Conservation (phyloP, 2,113 vertebrate genomes). For the Cottus gobio region DNA sequence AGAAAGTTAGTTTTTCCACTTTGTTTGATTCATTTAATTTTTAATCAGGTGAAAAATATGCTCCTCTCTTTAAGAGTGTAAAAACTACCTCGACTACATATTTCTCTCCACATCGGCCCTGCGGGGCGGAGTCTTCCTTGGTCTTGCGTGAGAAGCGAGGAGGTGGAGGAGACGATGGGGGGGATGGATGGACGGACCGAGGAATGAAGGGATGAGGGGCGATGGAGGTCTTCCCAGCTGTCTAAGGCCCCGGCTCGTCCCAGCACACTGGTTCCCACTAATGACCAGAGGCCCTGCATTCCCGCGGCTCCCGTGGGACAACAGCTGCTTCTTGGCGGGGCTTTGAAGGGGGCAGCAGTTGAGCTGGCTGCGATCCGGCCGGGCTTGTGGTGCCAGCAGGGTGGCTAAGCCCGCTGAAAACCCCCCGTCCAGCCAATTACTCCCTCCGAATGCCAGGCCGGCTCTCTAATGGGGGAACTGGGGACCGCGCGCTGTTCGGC, state of each 20-base stretch:
- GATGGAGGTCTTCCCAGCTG: conserved; percentile 71
- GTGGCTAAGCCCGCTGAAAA: conserved; percentile 82
- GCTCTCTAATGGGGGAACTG: conserved; percentile 81
- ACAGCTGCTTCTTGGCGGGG: conserved; percentile 78
- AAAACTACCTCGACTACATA: background rate
- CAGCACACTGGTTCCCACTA: conserved; percentile 78
- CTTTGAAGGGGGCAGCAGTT: conserved; percentile 77
- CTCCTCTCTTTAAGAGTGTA: background rate
- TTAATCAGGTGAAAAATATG: background rate
- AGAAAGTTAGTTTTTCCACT: background rate
- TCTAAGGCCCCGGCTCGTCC: conserved; percentile 66
- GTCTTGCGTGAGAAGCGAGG: background rate
- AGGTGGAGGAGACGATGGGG: conserved; percentile 4
- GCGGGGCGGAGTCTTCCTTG: background rate
- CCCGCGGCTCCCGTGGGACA: conserved; percentile 72
- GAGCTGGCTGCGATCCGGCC: conserved; percentile 72
- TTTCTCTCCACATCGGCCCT: conserved; percentile 5
- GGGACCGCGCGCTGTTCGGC: conserved; percentile 73
- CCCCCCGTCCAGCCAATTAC: conserved; percentile 83
- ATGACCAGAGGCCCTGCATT: conserved; percentile 81
- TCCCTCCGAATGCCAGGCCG: conserved; percentile 75
- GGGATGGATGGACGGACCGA: conserved; percentile 36
- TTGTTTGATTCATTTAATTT: background rate
- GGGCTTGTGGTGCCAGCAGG: conserved; percentile 80
- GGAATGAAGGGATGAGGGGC: background rate